Evolutionary conservation across 2,888 invertebrate species (phyloP), one percentile per base, ranked within the genome.

Genomic region (Stenurella melanura): DNA sequence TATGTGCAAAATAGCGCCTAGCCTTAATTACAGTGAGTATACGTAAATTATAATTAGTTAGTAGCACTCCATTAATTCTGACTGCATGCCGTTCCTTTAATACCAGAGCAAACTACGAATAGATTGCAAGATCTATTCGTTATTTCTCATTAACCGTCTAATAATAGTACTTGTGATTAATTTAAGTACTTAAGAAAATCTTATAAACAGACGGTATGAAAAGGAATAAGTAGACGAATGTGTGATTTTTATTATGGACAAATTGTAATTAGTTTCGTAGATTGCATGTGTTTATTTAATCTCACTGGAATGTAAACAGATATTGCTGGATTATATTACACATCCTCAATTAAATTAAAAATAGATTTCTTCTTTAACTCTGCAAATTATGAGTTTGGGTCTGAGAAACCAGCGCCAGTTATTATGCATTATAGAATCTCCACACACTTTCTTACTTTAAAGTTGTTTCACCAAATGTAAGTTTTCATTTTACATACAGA

Each of bases 41-140:
- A 63, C n/a, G 34, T 68, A 68, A 42, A 68, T 68, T 68, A 21
- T 68, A 68, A 68, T 68, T 68, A 68, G 56, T n/a, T 17, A 26
- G 34, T 34, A 18, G 15, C 21, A 54, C n/a, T 54, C 15, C 26
- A 26, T 68, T 56, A 56, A 54, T 68, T 68, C 26, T 26, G 21
- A 7, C 61, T 63, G 61, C 61, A 63, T 26, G 30, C 67, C 17
- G 26, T 54, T 26, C 26, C 15, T 68, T 56, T 68, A 50, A 68
- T 68, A 68, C 54, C 30, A 42, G n/a, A 54, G 54, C 54, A 30
- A 21, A 4, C 56, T 68, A 30, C n/a, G 56, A 68, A 50, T 68
- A 68, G 67, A 4, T 61, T 34, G 56, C 67, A 26, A 68, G 19
- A 21, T 54, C 26, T 68, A 68, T 26, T 56, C n/a, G 26, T n/a